A percentile compares a stretch with the other conserved stretches of the same genome.
phyloP scores from a whole-genome alignment of 2,888 invertebrate species.

The Cosmopolites sordidus region DNA sequence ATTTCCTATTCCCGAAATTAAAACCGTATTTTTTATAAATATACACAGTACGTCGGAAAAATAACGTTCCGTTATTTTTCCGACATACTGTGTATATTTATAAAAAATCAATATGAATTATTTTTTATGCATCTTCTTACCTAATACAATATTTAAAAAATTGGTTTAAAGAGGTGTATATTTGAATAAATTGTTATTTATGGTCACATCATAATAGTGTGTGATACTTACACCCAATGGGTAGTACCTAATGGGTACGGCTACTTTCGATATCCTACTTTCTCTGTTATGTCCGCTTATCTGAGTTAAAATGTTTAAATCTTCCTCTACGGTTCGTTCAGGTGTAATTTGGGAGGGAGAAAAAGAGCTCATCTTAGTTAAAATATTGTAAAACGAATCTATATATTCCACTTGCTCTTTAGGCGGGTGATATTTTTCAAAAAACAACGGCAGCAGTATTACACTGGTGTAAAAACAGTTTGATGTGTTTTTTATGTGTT shows the following conservation, averaged over 20 bases:
- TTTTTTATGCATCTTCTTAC: no score
- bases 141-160: no score
- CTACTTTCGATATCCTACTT: slow-evolving; percentile 44
- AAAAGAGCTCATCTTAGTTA: slow-evolving; percentile 28
- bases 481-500: slow-evolving; percentile 32
- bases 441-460: slow-evolving; percentile 33
- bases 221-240: slow-evolving; percentile 41
- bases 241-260: slow-evolving; percentile 31
- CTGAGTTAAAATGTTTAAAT: slow-evolving; percentile 29
- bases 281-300: slow-evolving; percentile 39
- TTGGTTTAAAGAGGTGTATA: no score
- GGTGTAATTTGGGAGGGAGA: slow-evolving; percentile 30
- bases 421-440: slow-evolving; percentile 35
- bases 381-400: slow-evolving; percentile 37
- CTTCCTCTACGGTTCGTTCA: slow-evolving; percentile 33
- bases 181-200: slow-evolving; percentile 29
- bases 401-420: slow-evolving; percentile 36
- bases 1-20: no score
- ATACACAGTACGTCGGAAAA: no score
- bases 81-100: no score
- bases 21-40: no score
- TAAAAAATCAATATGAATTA: no score
- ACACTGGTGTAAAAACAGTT: slow-evolving; percentile 33
- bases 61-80: no score
- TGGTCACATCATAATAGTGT: slow-evolving; percentile 34